Conservation (phyloP, 1,140 invertebrate genomes). For the Drosophila lacertosa region DNA sequence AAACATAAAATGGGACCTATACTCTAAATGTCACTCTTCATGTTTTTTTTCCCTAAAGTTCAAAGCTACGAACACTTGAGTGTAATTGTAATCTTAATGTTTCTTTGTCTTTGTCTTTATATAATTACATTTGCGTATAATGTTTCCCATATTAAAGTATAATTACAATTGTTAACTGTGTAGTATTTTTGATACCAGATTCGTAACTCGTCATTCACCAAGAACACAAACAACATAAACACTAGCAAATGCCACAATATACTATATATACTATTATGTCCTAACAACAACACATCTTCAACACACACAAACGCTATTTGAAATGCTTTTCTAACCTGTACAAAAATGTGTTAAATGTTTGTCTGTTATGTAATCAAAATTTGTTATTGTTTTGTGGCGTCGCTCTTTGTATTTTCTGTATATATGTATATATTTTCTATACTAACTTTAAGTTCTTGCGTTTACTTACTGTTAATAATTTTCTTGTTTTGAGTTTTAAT, state of each 20-base stretch:
- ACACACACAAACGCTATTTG: constrained; percentile 3
- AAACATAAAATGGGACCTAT: no score
- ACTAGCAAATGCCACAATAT: constrained; percentile 6
- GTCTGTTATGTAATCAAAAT: constrained; percentile 27
- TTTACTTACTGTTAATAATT: constrained; percentile 41
- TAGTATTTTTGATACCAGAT: constrained; percentile 19
- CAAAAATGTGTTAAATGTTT: constrained; percentile 34
- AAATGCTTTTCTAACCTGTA: constrained; percentile 17
- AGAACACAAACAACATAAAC: constrained; percentile 1
- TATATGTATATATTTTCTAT: constrained; percentile 8
- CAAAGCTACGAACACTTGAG: background rate
- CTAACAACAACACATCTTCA: background rate
- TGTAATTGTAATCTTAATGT: background rate
- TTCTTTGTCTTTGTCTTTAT: background rate
- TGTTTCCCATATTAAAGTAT: constrained; percentile 1
- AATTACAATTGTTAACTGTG: background rate
- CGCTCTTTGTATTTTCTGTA: constrained; percentile 22
- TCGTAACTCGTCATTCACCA: constrained; percentile 4
- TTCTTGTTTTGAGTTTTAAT: constrained; percentile 26
- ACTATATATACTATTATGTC: constrained; percentile 1
- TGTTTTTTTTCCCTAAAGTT: no score
- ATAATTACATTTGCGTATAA: background rate
- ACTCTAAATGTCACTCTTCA: no score
- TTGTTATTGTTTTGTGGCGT: constrained; percentile 22
- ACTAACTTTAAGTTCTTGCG: constrained; percentile 25